phyloP scores from a whole-genome alignment of 2,113 vertebrate species.

The Salvelinus namaycush region DNA sequence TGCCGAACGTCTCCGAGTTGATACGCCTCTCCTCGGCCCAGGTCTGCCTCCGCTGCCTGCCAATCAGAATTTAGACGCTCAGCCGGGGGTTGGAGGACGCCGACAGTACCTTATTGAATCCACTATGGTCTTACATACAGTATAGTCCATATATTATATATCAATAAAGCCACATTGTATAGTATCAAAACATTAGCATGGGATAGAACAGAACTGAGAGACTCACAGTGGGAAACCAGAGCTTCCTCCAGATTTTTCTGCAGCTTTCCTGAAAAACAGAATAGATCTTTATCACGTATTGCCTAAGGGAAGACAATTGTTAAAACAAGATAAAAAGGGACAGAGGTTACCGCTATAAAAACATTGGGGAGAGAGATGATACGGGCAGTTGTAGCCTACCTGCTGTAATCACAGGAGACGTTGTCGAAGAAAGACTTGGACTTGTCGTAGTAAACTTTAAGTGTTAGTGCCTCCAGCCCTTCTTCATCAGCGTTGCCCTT shows the following conservation, averaged over 20 bases:
- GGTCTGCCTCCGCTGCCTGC: conserved; percentile 88
- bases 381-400: conserved; percentile 67
- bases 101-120: not conserved
- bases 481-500: conserved; percentile 84
- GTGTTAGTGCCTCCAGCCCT: conserved; percentile 79
- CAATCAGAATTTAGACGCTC: not conserved
- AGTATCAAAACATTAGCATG: too few relatives aligned
- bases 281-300: not conserved
- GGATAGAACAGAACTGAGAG: not conserved
- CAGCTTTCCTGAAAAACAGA: conserved; percentile 56
- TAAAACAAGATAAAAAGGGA: not conserved
- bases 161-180: too few relatives aligned
- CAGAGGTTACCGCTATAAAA: not conserved
- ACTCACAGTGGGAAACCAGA: conserved; percentile 58
- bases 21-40: conserved; percentile 91
- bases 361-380: not conserved
- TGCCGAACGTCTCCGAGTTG: conserved; percentile 91
- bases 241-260: conserved; percentile 62
- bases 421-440: conserved; percentile 99
- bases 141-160: too few relatives aligned
- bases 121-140: too few relatives aligned
- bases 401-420: conserved; percentile 95
- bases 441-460: conserved; percentile 96
- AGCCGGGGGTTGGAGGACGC: too few relatives aligned
- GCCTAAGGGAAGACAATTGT: not conserved